phyloP scores from a whole-genome alignment of 2,797 vertebrate species.

The Oreortyx pictus region DNA sequence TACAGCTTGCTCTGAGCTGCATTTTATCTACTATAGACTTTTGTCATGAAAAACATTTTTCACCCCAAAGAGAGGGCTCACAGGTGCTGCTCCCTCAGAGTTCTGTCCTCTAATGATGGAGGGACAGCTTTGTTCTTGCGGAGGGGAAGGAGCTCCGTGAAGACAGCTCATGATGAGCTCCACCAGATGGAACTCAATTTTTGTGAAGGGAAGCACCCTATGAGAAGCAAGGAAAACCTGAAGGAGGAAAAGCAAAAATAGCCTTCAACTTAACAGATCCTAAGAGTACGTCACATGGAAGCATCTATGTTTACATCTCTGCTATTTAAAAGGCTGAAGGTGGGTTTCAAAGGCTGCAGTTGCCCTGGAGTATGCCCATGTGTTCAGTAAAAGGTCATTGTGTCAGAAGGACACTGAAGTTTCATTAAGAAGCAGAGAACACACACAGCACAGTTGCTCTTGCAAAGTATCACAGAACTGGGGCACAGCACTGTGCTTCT shows the following conservation, averaged over 20 bases:
- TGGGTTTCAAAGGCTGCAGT: neutral
- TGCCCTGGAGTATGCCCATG: neutral
- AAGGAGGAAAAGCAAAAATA: neutral
- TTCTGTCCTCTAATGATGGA: neutral
- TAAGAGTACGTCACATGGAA: fast-evolving
- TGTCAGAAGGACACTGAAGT: neutral
- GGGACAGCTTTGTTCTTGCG: neutral
- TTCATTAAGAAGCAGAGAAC: too few relatives aligned
- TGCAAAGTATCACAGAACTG: too few relatives aligned
- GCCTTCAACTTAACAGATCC: neutral
- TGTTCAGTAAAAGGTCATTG: neutral
- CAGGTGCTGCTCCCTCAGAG: neutral
- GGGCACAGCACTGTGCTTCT: too few relatives aligned
- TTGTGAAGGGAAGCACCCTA: neutral
- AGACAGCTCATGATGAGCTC: neutral
- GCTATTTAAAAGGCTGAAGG: neutral
- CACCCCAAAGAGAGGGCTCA: neutral
- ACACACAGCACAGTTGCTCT: too few relatives aligned
- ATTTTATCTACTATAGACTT: neutral
- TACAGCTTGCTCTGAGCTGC: neutral
- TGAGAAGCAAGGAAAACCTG: neutral
- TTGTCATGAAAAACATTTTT: fast-evolving
- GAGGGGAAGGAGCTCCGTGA: neutral
- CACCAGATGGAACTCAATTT: neutral
- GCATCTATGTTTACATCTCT: neutral